A percentile compares a stretch with the other conserved stretches of the same genome.
These are phyloP conservation scores for Myripristis murdjan DNA, from an alignment of 2,797 vertebrate genomes.

Conservation along the genomic window DNA sequence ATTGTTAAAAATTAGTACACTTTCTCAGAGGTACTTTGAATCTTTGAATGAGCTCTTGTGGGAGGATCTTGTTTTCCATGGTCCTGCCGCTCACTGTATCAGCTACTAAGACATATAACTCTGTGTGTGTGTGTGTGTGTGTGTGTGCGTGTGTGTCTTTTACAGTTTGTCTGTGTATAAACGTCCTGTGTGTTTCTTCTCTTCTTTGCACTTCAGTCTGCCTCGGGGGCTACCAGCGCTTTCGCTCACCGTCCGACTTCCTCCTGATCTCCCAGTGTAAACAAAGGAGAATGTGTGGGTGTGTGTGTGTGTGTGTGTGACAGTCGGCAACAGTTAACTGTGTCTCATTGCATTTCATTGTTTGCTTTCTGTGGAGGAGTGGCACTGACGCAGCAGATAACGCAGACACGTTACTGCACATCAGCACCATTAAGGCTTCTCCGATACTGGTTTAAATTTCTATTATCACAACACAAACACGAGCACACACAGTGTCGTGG, in stretches of 20 bases:
- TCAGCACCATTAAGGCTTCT: too few relatives aligned
- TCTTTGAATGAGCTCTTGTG: too few relatives aligned
- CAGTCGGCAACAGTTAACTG: constrained; percentile 35
- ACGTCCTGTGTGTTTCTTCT: too few relatives aligned
- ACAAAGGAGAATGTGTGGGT: constrained; percentile 33
- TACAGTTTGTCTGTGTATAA: too few relatives aligned
- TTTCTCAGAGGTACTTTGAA: too few relatives aligned
- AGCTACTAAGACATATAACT: too few relatives aligned
- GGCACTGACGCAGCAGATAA: constrained; percentile 11
- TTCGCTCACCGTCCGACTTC: constrained; percentile 14
- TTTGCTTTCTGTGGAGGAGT: constrained; percentile 43
- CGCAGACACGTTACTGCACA: constrained; percentile 11
- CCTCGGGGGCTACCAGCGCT: neutral
- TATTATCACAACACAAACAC: neutral
- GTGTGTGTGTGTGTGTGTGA: constrained; percentile 29
- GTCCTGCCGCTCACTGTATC: too few relatives aligned
- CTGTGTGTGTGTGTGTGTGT: too few relatives aligned
- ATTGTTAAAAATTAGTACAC: too few relatives aligned
- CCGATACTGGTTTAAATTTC: neutral
- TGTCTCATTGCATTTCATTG: constrained; percentile 43
- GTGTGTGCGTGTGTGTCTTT: too few relatives aligned
- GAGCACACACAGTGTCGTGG: neutral
- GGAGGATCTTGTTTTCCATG: too few relatives aligned
- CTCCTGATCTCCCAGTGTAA: constrained; percentile 35
- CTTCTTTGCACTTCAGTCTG: too few relatives aligned